Evolutionary conservation across 2,113 vertebrate genomes (phyloP).

Genomic region (Halichoerus grypus): DNA sequence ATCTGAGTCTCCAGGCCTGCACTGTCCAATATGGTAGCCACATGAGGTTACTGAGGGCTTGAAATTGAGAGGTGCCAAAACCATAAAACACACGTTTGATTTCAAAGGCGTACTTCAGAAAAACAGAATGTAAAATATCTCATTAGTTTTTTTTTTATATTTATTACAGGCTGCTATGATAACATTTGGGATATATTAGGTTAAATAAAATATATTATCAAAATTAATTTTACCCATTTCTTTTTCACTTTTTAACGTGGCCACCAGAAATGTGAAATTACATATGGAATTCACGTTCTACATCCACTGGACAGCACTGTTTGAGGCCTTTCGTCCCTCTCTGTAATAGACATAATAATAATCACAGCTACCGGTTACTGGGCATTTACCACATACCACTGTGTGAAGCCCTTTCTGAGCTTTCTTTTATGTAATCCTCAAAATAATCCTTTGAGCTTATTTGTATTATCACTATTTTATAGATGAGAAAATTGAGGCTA

Average conservation of each 20-base stretch:
- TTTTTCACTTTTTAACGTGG: not conserved
- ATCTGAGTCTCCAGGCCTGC: not conserved
- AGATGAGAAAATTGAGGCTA: not conserved
- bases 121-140: not conserved
- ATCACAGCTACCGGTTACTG: no score
- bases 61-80: fast-evolving
- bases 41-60: fast-evolving
- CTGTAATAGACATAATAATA: not conserved
- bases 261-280: not conserved
- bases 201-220: not conserved
- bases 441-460: not conserved
- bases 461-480: not conserved
- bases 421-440: not conserved
- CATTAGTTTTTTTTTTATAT: not conserved
- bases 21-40: not conserved
- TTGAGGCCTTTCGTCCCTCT: not conserved
- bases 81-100: fast-evolving
- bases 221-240: slow-evolving; percentile 31
- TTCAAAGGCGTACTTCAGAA: not conserved
- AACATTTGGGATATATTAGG: not conserved
- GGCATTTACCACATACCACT: no score
- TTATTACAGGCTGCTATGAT: not conserved
- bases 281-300: not conserved
- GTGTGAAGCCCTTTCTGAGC: not conserved
- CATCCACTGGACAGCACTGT: not conserved